Evolutionary conservation across 2,888 invertebrate species (phyloP).

Genomic region (Drosophila nr. perissopoda): DNA sequence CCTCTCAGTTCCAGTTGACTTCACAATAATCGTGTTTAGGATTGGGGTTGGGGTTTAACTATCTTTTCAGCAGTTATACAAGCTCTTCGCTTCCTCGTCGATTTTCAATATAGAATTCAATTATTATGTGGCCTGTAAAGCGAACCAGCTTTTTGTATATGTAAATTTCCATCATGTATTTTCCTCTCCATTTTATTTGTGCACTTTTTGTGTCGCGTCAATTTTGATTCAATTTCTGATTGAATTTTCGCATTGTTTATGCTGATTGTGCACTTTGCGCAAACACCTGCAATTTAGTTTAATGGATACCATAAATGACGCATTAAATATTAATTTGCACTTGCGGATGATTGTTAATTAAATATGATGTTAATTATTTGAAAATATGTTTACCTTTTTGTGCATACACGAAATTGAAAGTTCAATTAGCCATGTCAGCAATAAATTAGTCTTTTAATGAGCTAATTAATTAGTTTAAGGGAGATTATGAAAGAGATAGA

Average conservation of each 20-base stretch:
- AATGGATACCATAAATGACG: slow-evolving; percentile 60
- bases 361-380: slow-evolving; percentile 31
- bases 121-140: slow-evolving; percentile 48
- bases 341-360: slow-evolving; percentile 9
- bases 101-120: slow-evolving; percentile 66
- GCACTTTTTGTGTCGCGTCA: slow-evolving; percentile 5
- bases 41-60: slow-evolving; percentile 5
- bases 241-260: slow-evolving; percentile 54
- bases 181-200: background rate
- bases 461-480: background rate
- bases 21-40: slow-evolving; percentile 24
- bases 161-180: background rate
- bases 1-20: slow-evolving; percentile 39
- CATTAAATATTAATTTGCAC: slow-evolving; percentile 58
- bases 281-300: slow-evolving; percentile 55
- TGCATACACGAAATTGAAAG: slow-evolving; percentile 26
- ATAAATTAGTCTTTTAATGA: slow-evolving; percentile 19
- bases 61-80: slow-evolving; percentile 10
- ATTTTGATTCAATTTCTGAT: slow-evolving; percentile 41
- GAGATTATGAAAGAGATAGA: no score
- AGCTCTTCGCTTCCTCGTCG: background rate
- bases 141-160: slow-evolving; percentile 14
- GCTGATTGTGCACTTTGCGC: slow-evolving; percentile 64
- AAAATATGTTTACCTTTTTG: slow-evolving; percentile 6
- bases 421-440: slow-evolving; percentile 13